A percentile compares a stretch with the other conserved stretches of the same genome.
These are phyloP conservation scores for Dinomys branickii DNA, from an alignment of 2,113 vertebrate species.

Conservation along the genomic window DNA sequence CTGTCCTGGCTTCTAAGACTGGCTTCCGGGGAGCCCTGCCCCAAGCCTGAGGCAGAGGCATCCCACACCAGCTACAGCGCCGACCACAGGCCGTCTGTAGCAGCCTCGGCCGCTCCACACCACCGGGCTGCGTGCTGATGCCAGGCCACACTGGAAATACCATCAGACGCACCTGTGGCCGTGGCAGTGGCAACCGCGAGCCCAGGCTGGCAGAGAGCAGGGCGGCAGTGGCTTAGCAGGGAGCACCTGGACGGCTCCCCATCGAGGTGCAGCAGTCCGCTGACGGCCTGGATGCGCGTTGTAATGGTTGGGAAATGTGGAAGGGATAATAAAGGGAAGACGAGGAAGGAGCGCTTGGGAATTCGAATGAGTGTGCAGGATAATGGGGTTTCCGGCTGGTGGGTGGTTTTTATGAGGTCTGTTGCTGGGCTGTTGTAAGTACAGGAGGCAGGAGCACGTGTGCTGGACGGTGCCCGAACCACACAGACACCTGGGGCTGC, in stretches of 20 bases:
- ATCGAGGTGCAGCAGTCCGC: neutral
- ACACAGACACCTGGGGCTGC: constrained; percentile 57
- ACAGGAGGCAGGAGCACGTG: constrained; percentile 62
- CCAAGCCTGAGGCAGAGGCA: neutral
- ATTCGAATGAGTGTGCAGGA: neutral
- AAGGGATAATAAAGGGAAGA: neutral
- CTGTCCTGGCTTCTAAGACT: neutral
- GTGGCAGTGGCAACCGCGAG: neutral
- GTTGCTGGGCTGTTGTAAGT: constrained; percentile 54
- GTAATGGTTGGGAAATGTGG: neutral
- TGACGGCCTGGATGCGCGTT: neutral
- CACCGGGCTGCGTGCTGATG: neutral
- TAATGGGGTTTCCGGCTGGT: neutral
- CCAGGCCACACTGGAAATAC: constrained; percentile 34
- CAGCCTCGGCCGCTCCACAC: neutral
- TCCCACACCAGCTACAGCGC: neutral
- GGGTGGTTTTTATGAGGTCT: constrained; percentile 44
- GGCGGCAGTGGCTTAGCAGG: neutral
- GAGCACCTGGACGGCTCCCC: neutral
- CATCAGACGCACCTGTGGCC: neutral
- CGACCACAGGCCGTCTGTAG: neutral
- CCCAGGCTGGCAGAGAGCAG: neutral
- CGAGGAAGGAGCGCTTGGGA: neutral
- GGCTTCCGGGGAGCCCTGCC: neutral
- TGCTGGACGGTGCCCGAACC: constrained; percentile 60